Conservation (phyloP, 2,797 vertebrate genomes). For the Lepilemur septentrionalis region DNA sequence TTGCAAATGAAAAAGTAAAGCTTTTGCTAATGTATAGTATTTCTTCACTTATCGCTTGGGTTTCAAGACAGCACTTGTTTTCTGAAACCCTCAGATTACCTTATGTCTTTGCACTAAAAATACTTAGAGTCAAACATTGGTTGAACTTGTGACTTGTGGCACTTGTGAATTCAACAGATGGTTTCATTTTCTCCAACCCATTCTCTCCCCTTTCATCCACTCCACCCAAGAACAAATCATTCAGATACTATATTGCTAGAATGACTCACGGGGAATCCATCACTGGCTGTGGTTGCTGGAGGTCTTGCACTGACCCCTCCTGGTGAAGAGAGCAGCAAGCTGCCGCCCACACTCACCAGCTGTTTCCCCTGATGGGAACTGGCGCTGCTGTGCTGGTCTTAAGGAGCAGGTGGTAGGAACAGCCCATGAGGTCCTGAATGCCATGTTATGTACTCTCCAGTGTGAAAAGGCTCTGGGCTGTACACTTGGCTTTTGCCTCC, state of each 20-base stretch:
- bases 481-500: background rate
- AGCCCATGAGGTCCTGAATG: background rate
- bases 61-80: slow-evolving; percentile 16
- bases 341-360: accelerated
- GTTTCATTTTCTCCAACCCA: slow-evolving; percentile 35
- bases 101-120: slow-evolving; percentile 61
- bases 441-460: background rate
- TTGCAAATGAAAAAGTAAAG: background rate
- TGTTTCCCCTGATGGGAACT: background rate
- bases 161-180: slow-evolving; percentile 42
- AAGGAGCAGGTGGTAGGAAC: background rate
- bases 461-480: background rate
- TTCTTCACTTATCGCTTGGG: background rate
- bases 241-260: background rate
- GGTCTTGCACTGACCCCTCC: background rate
- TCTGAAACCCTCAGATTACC: slow-evolving; percentile 32
- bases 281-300: accelerated
- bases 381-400: background rate
- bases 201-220: background rate
- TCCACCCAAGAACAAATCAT: slow-evolving; percentile 36
- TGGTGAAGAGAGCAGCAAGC: background rate
- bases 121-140: background rate
- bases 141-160: slow-evolving; percentile 39
- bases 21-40: background rate
- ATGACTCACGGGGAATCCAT: background rate